A percentile compares a stretch with the other conserved stretches of the same genome.
phyloP scores from a whole-genome alignment of 2,113 vertebrate genomes.

The Cichladusa arquata region DNA sequence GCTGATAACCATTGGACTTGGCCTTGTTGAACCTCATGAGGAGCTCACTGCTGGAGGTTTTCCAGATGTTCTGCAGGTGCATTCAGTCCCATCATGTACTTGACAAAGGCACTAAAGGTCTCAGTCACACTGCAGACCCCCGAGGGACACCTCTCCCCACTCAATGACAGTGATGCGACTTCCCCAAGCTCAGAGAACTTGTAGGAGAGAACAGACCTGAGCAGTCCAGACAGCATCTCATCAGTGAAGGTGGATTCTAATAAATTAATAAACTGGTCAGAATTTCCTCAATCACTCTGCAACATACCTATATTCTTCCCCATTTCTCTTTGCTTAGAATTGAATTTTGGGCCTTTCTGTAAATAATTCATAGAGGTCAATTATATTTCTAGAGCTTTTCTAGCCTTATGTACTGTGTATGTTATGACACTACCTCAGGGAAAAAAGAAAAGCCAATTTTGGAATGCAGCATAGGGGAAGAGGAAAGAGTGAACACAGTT shows the following conservation, averaged over 20 bases:
- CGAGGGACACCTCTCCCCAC: not conserved
- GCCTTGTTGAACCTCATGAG: not conserved
- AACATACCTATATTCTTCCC: not conserved
- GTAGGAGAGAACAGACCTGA: not conserved
- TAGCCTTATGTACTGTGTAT: not conserved
- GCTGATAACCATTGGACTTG: no score
- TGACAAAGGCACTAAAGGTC: not conserved
- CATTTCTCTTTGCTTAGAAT: not conserved
- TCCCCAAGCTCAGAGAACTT: not conserved
- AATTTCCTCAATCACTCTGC: not conserved
- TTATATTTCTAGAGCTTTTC: not conserved
- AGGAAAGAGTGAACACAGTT: not conserved
- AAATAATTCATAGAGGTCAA: not conserved
- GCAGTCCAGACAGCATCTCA: not conserved
- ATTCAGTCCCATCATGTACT: fast-evolving
- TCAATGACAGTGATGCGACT: not conserved
- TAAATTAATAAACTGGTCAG: not conserved
- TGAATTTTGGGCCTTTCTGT: not conserved
- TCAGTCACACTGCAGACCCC: fast-evolving
- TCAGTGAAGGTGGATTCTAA: not conserved
- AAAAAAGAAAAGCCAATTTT: not conserved
- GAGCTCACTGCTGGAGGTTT: not conserved
- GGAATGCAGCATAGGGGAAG: not conserved
- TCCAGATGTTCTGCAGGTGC: no score
- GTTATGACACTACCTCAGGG: not conserved